These are phyloP conservation scores for Chiridota heheva DNA, from an alignment of 35 echinoderm and acorn worm genomes.

Conservation along the genomic window DNA sequence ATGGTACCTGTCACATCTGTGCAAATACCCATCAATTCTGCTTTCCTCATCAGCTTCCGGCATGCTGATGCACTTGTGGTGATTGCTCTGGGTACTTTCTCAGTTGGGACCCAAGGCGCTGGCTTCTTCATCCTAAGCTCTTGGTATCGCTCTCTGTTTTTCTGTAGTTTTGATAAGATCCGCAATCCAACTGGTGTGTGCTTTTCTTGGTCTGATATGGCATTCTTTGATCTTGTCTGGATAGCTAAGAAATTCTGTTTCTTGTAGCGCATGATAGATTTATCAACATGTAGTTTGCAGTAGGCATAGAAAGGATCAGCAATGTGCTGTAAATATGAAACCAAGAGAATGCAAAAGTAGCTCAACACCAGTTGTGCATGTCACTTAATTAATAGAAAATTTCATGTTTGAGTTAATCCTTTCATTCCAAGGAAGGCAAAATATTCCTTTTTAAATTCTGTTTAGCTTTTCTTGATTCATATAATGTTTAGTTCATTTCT, in stretches of 20 bases:
- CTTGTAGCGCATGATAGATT: constrained; percentile 70
- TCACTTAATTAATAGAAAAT: background rate
- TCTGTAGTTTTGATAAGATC: constrained; percentile 55
- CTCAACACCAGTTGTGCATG: background rate
- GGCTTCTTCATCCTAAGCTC: constrained; percentile 51
- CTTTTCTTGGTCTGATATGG: constrained; percentile 24
- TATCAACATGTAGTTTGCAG: constrained; percentile 97
- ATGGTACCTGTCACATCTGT: constrained; percentile 44
- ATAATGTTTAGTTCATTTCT: too few relatives aligned
- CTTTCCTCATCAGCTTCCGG: constrained; percentile 89
- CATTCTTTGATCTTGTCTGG: constrained; percentile 65
- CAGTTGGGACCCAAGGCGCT: constrained; percentile 73
- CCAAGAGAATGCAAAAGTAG: background rate
- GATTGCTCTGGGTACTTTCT: constrained; percentile 74
- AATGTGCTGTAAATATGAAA: constrained; percentile 67
- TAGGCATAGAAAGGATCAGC: constrained; percentile 99
- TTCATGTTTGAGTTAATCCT: background rate
- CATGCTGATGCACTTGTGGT: constrained; percentile 90
- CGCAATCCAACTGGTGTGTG: constrained; percentile 48
- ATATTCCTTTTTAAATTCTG: too few relatives aligned
- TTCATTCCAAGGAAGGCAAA: background rate
- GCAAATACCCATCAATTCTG: constrained; percentile 81
- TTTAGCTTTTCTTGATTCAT: too few relatives aligned
- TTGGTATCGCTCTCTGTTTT: constrained; percentile 41
- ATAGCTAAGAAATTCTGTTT: constrained; percentile 91